These are phyloP conservation scores for Serrognathus titanus DNA, from an alignment of 2,888 invertebrate genomes.

Conservation along the genomic window DNA sequence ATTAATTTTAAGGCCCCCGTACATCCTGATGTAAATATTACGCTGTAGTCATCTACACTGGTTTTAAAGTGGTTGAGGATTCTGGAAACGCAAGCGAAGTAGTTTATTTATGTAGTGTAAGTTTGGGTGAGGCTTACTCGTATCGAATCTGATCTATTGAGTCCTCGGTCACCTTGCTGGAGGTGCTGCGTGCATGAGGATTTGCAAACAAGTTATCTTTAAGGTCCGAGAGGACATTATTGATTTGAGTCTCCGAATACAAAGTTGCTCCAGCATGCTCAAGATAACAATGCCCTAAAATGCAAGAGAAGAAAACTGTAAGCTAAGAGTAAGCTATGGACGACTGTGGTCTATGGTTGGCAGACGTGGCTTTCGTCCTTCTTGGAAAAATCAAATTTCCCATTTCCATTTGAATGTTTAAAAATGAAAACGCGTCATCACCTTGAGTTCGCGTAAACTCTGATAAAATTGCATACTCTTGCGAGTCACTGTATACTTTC, in stretches of 20 bases:
- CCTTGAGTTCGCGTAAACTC: slow-evolving; percentile 35
- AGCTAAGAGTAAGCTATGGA: background rate
- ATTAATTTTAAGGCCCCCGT: slow-evolving; percentile 81
- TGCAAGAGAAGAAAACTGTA: background rate
- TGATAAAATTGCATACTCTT: slow-evolving; percentile 27
- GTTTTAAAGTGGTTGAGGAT: slow-evolving; percentile 85
- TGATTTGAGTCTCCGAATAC: slow-evolving; percentile 73
- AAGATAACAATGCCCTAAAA: slow-evolving; percentile 70
- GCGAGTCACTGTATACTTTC: slow-evolving; percentile 27
- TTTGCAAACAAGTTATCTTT: slow-evolving; percentile 77
- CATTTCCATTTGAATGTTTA: too few relatives aligned
- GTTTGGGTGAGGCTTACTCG: slow-evolving; percentile 51
- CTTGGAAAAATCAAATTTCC: background rate
- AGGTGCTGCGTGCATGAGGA: slow-evolving; percentile 75
- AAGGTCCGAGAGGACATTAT: slow-evolving; percentile 62
- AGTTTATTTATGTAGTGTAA: background rate
- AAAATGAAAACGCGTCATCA: slow-evolving; percentile 15
- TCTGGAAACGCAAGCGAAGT: slow-evolving; percentile 48
- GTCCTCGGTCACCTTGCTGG: slow-evolving; percentile 78
- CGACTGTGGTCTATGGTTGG: background rate
- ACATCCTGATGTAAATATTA: slow-evolving; percentile 94
- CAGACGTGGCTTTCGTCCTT: background rate
- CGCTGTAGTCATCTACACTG: slow-evolving; percentile 71
- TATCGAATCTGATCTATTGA: slow-evolving; percentile 79
- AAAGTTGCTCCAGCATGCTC: slow-evolving; percentile 88